These are phyloP conservation scores for Pangasianodon gigas DNA, from an alignment of 2,113 vertebrate species.

Conservation along the genomic window DNA sequence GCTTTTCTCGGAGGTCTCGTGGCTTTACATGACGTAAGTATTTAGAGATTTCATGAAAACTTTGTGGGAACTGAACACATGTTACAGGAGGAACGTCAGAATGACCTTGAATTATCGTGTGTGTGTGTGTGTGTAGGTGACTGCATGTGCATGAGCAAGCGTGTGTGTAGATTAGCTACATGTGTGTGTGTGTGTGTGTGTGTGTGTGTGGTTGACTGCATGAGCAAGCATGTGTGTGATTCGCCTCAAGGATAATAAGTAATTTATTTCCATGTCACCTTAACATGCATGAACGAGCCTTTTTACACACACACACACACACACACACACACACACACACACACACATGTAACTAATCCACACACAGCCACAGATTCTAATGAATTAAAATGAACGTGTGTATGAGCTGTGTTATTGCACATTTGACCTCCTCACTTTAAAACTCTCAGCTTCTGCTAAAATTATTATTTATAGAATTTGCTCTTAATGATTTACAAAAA, in stretches of 20 bases:
- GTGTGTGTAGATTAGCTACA: too few species aligned
- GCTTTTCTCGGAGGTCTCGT: constrained; percentile 79
- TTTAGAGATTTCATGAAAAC: not conserved
- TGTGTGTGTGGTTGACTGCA: not conserved
- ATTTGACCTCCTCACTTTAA: too few species aligned
- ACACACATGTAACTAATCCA: not conserved
- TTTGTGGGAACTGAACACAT: not conserved
- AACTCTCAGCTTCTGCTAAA: too few species aligned
- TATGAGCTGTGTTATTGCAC: too few species aligned
- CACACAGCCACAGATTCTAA: too few species aligned
- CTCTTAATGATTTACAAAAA: too few species aligned
- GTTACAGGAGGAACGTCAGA: not conserved
- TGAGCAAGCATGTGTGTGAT: not conserved
- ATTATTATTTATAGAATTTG: too few species aligned
- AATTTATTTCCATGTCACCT: constrained; percentile 27
- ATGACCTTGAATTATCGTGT: constrained; percentile 26
- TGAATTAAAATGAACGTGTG: too few species aligned
- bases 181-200: too few species aligned
- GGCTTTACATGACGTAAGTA: constrained; percentile 90
- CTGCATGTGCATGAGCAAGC: too few species aligned
- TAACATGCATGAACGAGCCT: not conserved
- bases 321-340: not conserved
- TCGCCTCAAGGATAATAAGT: constrained; percentile 35
- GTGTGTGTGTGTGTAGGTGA: not conserved
- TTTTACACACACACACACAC: constrained; percentile 4